Conservation (phyloP, 2,113 vertebrate genomes). For the Rhynchomys soricoides region DNA sequence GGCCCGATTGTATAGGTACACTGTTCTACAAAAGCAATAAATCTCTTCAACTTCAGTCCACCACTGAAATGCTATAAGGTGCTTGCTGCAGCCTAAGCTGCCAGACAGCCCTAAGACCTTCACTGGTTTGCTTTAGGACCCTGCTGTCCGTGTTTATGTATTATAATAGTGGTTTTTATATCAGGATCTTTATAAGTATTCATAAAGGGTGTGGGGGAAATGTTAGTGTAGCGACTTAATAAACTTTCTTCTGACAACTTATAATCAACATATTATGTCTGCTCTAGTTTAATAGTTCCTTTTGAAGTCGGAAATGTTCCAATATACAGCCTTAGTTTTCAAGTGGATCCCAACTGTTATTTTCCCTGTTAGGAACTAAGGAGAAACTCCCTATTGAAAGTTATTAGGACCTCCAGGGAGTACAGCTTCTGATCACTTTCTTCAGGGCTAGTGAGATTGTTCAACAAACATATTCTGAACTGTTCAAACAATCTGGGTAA, state of each 20-base stretch:
- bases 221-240: not conserved
- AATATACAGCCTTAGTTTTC: not conserved
- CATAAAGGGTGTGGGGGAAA: not conserved
- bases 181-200: not conserved
- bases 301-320: not conserved
- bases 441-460: not conserved
- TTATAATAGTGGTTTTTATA: not conserved
- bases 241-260: not conserved
- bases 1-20: not conserved
- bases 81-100: not conserved
- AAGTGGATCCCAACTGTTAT: not conserved
- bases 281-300: not conserved
- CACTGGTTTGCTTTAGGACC: not conserved
- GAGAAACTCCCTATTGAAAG: not conserved
- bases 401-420: not conserved
- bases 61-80: not conserved
- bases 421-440: not conserved
- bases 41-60: not conserved
- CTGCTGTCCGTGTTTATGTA: not conserved
- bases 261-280: not conserved
- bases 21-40: no score
- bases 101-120: not conserved
- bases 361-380: not conserved
- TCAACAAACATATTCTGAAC: slow-evolving; percentile 12
- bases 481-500: not conserved